Conservation (phyloP, 1,140 invertebrate species). For the Paralvinella palmiformis region DNA sequence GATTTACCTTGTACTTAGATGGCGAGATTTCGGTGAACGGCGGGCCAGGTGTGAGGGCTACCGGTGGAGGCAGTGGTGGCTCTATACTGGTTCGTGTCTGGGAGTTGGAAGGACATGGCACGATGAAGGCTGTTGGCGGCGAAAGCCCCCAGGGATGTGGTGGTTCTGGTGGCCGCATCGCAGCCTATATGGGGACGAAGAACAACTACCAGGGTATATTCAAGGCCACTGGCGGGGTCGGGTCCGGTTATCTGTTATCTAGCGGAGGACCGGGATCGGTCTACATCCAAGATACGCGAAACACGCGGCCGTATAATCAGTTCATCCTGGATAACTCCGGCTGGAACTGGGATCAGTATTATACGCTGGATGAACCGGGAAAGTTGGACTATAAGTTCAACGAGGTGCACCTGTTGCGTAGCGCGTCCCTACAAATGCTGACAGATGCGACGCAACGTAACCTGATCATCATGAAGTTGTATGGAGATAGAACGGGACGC, state of each 20-base stretch:
- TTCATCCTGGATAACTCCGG: conserved; percentile 25
- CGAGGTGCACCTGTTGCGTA: conserved; percentile 30
- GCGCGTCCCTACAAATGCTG: conserved; percentile 29
- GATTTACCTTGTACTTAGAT: conserved; percentile 25
- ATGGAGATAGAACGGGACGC: conserved; percentile 32
- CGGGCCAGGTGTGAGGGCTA: conserved; percentile 18
- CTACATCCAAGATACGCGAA: conserved; percentile 29
- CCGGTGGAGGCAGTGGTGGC: conserved; percentile 35
- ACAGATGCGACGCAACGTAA: conserved; percentile 16
- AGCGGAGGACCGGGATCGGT: conserved; percentile 32
- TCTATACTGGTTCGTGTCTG: conserved; percentile 25
- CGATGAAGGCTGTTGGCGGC: conserved; percentile 26
- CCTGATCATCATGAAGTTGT: conserved; percentile 25
- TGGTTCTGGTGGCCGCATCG: conserved; percentile 33
- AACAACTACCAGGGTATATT: conserved; percentile 28
- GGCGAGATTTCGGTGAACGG: conserved; percentile 25
- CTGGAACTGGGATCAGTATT: conserved; percentile 30
- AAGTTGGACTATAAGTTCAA: conserved; percentile 28
- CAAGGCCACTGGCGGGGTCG: conserved; percentile 26
- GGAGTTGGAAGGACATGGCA: conserved; percentile 32
- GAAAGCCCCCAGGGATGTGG: conserved; percentile 22
- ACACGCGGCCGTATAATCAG: conserved; percentile 24
- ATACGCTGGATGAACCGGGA: conserved; percentile 25
- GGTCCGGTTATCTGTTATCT: conserved; percentile 22
- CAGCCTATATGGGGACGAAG: conserved; percentile 23